Percentiles rank a stretch among this genome's conserved stretches.
Conservation (phyloP, 2,113 vertebrate species). For the Atrichornis clamosus region DNA sequence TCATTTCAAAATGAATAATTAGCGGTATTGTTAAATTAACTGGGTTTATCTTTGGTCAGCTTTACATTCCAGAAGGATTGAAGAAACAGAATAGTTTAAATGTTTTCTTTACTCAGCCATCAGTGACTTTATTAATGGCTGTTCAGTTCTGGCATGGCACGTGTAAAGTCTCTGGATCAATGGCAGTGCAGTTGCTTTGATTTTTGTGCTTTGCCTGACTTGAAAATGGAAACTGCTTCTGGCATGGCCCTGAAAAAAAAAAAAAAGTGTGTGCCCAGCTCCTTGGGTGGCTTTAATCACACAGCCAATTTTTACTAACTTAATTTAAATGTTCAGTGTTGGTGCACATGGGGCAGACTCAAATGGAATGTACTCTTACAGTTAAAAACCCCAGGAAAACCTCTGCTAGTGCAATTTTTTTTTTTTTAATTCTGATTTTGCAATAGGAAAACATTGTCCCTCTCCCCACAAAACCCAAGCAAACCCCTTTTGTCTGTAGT, state of each 20-base stretch:
- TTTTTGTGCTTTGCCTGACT: neutral
- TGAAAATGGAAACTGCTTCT: neutral
- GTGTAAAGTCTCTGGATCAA: neutral
- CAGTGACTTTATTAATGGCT: neutral
- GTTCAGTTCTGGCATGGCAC: neutral
- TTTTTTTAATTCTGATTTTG: neutral
- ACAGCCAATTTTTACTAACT: neutral
- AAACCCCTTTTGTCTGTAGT: neutral
- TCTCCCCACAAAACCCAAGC: neutral
- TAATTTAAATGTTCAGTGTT: neutral
- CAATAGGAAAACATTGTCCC: neutral
- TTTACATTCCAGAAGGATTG: neutral
- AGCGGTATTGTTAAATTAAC: slow-evolving; percentile 32
- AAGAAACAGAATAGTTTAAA: neutral
- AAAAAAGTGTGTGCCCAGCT: neutral
- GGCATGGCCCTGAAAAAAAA: neutral
- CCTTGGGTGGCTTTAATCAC: neutral
- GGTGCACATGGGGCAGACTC: neutral
- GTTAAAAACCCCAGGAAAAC: neutral
- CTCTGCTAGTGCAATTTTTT: neutral
- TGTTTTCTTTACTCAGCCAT: neutral
- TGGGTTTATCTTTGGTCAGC: slow-evolving; percentile 23
- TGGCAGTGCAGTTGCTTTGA: neutral
- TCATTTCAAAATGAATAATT: slow-evolving; percentile 41
- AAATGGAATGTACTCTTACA: neutral